Evolutionary conservation across 2,888 invertebrate genomes (phyloP), one percentile per base, ranked within the genome.

Genomic region (Drosophila engyochracea): DNA sequence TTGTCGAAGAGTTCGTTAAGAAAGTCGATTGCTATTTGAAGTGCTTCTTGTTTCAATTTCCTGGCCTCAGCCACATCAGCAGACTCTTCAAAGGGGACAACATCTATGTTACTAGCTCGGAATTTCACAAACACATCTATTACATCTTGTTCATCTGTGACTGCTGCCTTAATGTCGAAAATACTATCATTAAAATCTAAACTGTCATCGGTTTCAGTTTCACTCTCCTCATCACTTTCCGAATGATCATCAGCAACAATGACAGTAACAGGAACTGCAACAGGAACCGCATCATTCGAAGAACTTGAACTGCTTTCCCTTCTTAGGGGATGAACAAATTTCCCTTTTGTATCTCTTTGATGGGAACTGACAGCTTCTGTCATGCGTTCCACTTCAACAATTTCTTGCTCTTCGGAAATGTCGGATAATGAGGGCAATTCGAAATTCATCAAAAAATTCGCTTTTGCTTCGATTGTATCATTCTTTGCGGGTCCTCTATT

Each of bases 371-470:
- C 4, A 9, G n/a, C 12, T 9, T 1, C 1, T 16, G 3, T 2
- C 4, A 10, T 12, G 16, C 12, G 30, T 1, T 44, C 28, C 0
- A 53, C 62, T 30, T 70, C 68, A n/a, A 62, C 55, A 28, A 25
- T 47, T 28, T 74, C 58, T 10, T 39, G 25, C 1, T 86, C 74
- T 25, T 74, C 68, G 7, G 79, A 79, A 4, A 90, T 39, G 28
- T 83, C 76, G 0, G 89, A 78, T 16, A 87, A 14, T 30, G 54
- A 79, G 16, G 91, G 70, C 10, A 81, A 3, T 16, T 70, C 75
- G 14, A 91, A 73, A 0, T n/a, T 5, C 1, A 66, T 52, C 22
- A 91, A 78, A 51, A 92, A 90, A 12, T 83, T 63, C 0, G 25
- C 0, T 39, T 76, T 79, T 12, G 70, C 12, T 22, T 30, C 12